Conservation (phyloP, 1,140 invertebrate species). For the Drosophila pallidifrons region DNA sequence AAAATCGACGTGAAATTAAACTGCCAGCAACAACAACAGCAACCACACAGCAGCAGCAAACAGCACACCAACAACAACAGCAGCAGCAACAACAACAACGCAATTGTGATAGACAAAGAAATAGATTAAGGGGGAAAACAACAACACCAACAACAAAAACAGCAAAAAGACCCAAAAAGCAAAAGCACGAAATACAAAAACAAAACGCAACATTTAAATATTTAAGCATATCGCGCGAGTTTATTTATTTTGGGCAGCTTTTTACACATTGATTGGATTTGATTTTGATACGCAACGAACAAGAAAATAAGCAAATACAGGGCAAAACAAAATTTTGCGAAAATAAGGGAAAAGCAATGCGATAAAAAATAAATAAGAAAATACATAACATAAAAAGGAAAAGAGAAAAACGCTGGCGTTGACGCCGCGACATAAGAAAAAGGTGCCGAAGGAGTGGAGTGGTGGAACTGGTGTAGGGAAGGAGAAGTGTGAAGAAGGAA, state of each 20-base stretch:
- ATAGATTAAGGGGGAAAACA: constrained; percentile 70
- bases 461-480: too few species aligned
- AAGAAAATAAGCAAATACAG: constrained; percentile 48
- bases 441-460: constrained; percentile 27
- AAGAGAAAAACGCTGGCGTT: constrained; percentile 48
- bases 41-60: constrained; percentile 44
- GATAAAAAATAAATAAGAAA: constrained; percentile 73
- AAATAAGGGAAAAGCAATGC: constrained; percentile 53
- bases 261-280: constrained; percentile 47
- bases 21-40: constrained; percentile 69
- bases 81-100: constrained; percentile 76
- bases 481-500: constrained; percentile 28
- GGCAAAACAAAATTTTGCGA: constrained; percentile 37
- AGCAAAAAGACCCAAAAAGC: constrained; percentile 52
- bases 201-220: constrained; percentile 64
- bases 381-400: constrained; percentile 36
- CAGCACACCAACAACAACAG: constrained; percentile 58
- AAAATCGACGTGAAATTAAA: constrained; percentile 71
- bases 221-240: constrained; percentile 53
- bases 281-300: constrained; percentile 64
- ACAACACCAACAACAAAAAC: constrained; percentile 15
- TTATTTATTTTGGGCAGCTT: constrained; percentile 45
- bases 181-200: constrained; percentile 50
- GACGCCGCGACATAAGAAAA: constrained; percentile 28
- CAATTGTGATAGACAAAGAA: constrained; percentile 84